Evolutionary conservation across 2,797 vertebrate genomes (phyloP).

Genomic region (Scarus forsteni): DNA sequence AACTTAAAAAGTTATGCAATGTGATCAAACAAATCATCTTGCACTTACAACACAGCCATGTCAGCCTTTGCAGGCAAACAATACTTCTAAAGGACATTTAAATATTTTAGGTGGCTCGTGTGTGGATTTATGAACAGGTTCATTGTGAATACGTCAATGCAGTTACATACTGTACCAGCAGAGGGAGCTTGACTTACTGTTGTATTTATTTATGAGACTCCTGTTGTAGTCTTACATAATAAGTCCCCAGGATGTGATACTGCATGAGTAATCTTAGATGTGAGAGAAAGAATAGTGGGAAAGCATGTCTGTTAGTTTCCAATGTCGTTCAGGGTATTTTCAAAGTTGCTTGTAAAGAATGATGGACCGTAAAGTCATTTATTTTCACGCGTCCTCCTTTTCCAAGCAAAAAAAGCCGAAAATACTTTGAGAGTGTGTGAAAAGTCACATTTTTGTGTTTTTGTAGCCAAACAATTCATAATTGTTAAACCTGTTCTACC

Average conservation of each 20-base stretch:
- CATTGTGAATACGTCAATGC: constrained; percentile 18
- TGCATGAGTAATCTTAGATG: constrained; percentile 58
- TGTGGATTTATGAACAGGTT: constrained; percentile 7
- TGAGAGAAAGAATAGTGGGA: constrained; percentile 16
- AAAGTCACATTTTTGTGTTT: background rate
- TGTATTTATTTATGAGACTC: constrained; percentile 24
- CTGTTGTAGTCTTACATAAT: constrained; percentile 72
- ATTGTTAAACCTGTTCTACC: background rate
- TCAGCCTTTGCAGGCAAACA: background rate
- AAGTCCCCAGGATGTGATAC: constrained; percentile 42
- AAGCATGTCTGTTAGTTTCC: constrained; percentile 3
- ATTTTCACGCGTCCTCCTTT: background rate
- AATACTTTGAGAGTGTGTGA: background rate
- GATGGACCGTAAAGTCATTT: background rate
- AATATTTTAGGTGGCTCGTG: background rate
- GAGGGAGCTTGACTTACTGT: constrained; percentile 54
- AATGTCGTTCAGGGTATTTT: background rate
- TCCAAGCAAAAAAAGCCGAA: background rate
- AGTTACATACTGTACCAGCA: constrained; percentile 50
- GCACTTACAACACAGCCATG: background rate
- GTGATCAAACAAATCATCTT: background rate
- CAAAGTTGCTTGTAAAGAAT: background rate
- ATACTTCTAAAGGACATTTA: background rate
- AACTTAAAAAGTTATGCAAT: background rate
- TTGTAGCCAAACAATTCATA: background rate